Conservation (phyloP, 53 echinoderm and acorn worm species). For the Temnopleurus reevesii region DNA sequence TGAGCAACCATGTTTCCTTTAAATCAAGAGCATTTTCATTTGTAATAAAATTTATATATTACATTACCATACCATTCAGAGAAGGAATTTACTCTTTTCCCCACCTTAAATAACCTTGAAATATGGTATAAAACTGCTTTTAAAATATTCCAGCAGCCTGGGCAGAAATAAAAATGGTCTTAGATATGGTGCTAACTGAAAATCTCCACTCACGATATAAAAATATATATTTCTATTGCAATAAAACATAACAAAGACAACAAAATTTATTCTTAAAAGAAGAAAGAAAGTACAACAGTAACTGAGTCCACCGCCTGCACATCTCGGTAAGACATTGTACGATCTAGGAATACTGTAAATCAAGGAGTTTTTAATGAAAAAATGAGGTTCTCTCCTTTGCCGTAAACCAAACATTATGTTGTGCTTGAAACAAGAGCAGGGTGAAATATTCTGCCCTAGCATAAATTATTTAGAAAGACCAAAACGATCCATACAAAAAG, state of each 20-base stretch:
- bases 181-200: background rate
- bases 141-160: background rate
- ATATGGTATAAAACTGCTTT: background rate
- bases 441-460: background rate
- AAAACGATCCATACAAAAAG: background rate
- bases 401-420: background rate
- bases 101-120: background rate
- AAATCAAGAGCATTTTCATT: background rate
- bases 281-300: background rate
- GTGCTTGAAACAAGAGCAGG: slow-evolving; percentile 3
- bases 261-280: background rate
- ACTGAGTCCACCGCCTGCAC: background rate
- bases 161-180: background rate
- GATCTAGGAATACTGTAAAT: slow-evolving; percentile 27
- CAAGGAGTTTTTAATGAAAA: background rate
- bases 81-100: background rate
- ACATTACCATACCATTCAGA: background rate
- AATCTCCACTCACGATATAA: slow-evolving; percentile 35
- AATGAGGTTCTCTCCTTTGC: background rate
- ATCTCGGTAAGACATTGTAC: background rate
- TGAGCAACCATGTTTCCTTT: no score
- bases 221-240: slow-evolving; percentile 58
- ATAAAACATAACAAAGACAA: slow-evolving; percentile 36
- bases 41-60: background rate
- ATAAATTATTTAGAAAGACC: slow-evolving; percentile 3